Base-by-base conservation (phyloP, 2,888 invertebrate genomes). In the Vannuccia rotundouncinata region DNA sequence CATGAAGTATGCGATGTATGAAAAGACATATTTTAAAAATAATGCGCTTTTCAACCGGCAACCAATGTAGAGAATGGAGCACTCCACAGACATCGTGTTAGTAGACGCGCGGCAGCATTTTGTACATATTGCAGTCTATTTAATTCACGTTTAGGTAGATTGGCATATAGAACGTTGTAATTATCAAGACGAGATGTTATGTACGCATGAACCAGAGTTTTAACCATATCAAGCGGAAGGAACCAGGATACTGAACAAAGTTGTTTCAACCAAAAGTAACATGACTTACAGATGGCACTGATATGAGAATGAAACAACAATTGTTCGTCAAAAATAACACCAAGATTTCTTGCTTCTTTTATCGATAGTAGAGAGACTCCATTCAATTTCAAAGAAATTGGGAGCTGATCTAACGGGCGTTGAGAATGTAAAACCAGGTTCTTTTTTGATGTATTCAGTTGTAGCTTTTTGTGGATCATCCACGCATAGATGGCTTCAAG, bases 141-240 rank as follows among this genome's bases (percentile, higher is more conserved):
- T 45, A 45, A 45, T 45, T 45, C 45, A 45, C 45, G 45, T 45
- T 45, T 45, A 45, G 45, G 45, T 45, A 45, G 45, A 45, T 45
- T 45, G 45, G 45, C 45, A 45, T 45, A 45, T 45, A 45, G 45
- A 45, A 45, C 45, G 45, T 45, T 45, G 45, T 17, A 45, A 45
- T 45, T 45, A 45, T 45, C 45, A 45, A 45, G 45, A 45, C 45
- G 45, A 45, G 45, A 45, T 45, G 45, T 45, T 45, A 45, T 45
- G 45, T 45, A 45, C 45, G 45, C 45, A 45, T 66, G 66, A 66
- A 66, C 66, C 66, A 66, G 66, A 66, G 66, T 66, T 66, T 66
- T 66, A 66, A 66, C 66, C 66, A 66, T 66, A 66, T 66, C 66
- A 66, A 66, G 66, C 66, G 66, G 66, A 66, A 66, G 66, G 66